Conservation (phyloP, 1,140 invertebrate species). For the Drosophila sulfurigaster region DNA sequence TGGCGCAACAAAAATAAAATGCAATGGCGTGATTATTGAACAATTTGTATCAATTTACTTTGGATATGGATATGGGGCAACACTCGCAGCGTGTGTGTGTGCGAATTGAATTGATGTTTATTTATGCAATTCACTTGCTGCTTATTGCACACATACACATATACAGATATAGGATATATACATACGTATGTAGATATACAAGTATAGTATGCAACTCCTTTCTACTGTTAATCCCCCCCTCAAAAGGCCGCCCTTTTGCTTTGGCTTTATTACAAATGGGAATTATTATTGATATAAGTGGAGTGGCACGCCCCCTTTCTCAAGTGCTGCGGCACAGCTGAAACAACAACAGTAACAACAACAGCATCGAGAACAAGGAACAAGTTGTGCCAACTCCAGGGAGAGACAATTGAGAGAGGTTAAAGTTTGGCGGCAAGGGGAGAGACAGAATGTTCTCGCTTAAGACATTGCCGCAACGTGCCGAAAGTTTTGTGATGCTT, state of each 20-base stretch:
- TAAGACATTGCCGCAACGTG: slow-evolving; percentile 74
- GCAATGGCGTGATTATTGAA: slow-evolving; percentile 80
- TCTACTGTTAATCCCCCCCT: background rate
- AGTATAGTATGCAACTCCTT: background rate
- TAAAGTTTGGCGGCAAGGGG: background rate
- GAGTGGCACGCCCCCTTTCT: background rate
- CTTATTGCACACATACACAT: slow-evolving; percentile 28
- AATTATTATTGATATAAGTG: slow-evolving; percentile 64
- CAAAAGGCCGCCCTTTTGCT: slow-evolving; percentile 22
- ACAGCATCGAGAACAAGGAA: background rate
- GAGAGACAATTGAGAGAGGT: slow-evolving; percentile 19
- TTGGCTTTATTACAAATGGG: slow-evolving; percentile 52
- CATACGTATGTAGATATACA: too few species aligned
- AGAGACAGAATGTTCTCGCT: slow-evolving; percentile 41
- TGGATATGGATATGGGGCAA: slow-evolving; percentile 14
- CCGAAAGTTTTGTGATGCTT: slow-evolving; percentile 64
- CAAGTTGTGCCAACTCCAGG: slow-evolving; percentile 51
- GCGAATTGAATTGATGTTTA: slow-evolving; percentile 49
- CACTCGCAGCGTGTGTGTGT: background rate
- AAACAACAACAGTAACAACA: slow-evolving; percentile 25
- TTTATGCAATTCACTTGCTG: slow-evolving; percentile 74
- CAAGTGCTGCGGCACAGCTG: slow-evolving; percentile 17
- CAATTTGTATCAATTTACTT: slow-evolving; percentile 82
- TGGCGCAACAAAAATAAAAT: slow-evolving; percentile 65
- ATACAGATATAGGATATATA: too few species aligned